These are phyloP conservation scores for Gortyna flavago DNA, from an alignment of 2,888 invertebrate species.

Conservation along the genomic window DNA sequence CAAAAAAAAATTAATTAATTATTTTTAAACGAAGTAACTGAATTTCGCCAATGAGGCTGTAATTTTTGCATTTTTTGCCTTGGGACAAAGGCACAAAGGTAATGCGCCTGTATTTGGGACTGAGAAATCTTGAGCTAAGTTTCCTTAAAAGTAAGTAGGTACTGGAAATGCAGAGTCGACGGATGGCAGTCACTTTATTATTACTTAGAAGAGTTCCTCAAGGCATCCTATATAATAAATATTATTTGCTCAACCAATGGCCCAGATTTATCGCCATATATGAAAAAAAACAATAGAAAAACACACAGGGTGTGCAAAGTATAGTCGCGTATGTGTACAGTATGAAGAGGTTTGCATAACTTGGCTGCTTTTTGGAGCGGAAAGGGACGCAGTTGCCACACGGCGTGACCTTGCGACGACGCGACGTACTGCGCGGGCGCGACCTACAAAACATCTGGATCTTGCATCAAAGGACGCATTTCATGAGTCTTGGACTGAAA, in stretches of 20 bases:
- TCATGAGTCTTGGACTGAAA: slow-evolving; percentile 12
- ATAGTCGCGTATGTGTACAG: slow-evolving; percentile 45
- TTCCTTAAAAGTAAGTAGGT: neutral
- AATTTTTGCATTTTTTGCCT: neutral
- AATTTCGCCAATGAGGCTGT: neutral
- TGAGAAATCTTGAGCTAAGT: neutral
- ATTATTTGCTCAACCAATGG: neutral
- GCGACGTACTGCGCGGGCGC: slow-evolving; percentile 55
- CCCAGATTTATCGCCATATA: slow-evolving; percentile 3
- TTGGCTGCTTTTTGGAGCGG: slow-evolving; percentile 87
- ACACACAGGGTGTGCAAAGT: slow-evolving; percentile 48
- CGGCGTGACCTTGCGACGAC: slow-evolving; percentile 79
- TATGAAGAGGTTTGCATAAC: slow-evolving; percentile 83
- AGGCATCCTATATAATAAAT: too few relatives aligned
- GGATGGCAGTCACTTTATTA: neutral
- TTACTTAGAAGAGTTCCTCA: neutral
- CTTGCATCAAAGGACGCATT: slow-evolving; percentile 56
- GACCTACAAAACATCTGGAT: slow-evolving; percentile 67
- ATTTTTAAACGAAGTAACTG: neutral
- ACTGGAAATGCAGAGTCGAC: neutral
- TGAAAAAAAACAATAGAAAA: slow-evolving; percentile 43
- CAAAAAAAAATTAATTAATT: neutral
- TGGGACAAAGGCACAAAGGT: neutral
- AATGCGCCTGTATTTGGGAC: neutral
- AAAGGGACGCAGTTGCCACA: slow-evolving; percentile 86